phyloP scores from a whole-genome alignment of 2,797 vertebrate species.

The Smutsia temminckii region DNA sequence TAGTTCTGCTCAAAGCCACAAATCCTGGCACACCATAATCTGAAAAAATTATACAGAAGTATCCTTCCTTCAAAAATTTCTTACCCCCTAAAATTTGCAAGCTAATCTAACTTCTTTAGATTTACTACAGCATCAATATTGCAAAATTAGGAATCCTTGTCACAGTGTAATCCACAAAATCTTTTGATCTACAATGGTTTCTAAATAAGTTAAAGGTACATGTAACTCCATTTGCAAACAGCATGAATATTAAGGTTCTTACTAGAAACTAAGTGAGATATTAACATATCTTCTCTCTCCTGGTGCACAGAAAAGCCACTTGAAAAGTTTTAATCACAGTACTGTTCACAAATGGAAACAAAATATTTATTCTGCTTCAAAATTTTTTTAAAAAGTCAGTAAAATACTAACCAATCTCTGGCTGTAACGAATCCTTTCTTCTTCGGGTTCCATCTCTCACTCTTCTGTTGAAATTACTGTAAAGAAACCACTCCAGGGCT shows the following conservation, averaged over 20 bases:
- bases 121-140: conserved; percentile 39
- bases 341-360: conserved; percentile 59
- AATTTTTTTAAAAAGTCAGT: not conserved
- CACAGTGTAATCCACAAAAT: conserved; percentile 45
- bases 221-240: conserved; percentile 34
- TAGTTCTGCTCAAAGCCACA: conserved; percentile 37
- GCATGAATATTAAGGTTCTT: not conserved
- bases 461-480: conserved; percentile 83
- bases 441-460: conserved; percentile 91
- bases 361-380: conserved; percentile 51
- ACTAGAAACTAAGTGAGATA: conserved; percentile 27
- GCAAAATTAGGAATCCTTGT: conserved; percentile 25
- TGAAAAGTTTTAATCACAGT: conserved; percentile 36
- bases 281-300: not conserved
- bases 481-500: conserved; percentile 86
- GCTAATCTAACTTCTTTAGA: conserved; percentile 35
- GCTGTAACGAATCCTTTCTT: conserved; percentile 94
- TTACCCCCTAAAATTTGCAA: not conserved
- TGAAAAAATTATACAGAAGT: not conserved
- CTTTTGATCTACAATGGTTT: conserved; percentile 49
- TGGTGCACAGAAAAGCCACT: conserved; percentile 33
- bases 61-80: conserved; percentile 33
- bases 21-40: conserved; percentile 3
- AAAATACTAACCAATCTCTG: conserved; percentile 94
- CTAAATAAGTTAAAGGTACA: conserved; percentile 27